Conservation (phyloP, 92 coral and sea anemone species). For the Phenganax subtilis region DNA sequence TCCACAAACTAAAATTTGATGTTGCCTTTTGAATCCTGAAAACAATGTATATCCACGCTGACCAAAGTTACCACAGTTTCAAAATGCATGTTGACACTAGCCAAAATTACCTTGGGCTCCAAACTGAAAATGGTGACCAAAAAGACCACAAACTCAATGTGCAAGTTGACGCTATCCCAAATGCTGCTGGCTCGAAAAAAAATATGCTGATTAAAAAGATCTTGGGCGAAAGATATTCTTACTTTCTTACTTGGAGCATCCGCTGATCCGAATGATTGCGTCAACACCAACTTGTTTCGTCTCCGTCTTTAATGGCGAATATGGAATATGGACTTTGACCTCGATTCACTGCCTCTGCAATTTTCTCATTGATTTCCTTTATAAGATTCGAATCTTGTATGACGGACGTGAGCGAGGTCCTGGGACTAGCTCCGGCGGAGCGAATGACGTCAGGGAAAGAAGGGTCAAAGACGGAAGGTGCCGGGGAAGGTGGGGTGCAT, state of each 20-base stretch:
- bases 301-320: conserved; percentile 85
- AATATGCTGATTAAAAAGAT: too few relatives aligned
- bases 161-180: too few relatives aligned
- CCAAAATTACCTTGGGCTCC: neutral
- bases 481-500: conserved; percentile 53
- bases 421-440: conserved; percentile 95
- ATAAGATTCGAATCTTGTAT: conserved; percentile 70
- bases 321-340: conserved; percentile 93
- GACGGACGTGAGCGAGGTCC: conserved; percentile 69
- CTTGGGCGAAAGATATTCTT: neutral
- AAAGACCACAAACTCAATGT: too few relatives aligned
- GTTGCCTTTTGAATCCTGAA: neutral
- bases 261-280: conserved; percentile 6
- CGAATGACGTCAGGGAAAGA: conserved; percentile 91
- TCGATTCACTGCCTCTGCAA: conserved; percentile 75
- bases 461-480: conserved; percentile 60
- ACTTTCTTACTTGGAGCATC: neutral
- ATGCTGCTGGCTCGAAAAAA: neutral
- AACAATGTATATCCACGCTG: neutral
- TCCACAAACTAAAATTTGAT: too few relatives aligned
- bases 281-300: conserved; percentile 99
- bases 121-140: too few relatives aligned
- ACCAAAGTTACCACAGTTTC: too few relatives aligned
- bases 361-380: conserved; percentile 75
- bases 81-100: neutral